A percentile compares a stretch with the other conserved stretches of the same genome.
phyloP scores from a whole-genome alignment of 2,888 invertebrate genomes.

The Ichneumon xanthorius region DNA sequence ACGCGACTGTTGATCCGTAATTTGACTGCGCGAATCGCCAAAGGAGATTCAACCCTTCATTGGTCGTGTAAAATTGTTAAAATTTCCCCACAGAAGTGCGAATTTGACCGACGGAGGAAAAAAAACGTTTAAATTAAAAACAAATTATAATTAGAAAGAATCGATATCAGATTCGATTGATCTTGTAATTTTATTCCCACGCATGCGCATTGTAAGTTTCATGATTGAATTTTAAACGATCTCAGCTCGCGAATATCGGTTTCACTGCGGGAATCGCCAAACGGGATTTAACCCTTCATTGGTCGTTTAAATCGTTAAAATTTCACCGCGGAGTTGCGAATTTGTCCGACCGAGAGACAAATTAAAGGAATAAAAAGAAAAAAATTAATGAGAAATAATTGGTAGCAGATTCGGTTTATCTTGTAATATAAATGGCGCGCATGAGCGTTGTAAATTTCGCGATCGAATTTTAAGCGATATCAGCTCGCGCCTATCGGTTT shows the following conservation, averaged over 20 bases:
- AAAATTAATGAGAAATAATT: too few relatives aligned
- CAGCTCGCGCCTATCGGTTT: background rate
- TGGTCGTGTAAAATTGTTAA: background rate
- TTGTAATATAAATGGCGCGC: background rate
- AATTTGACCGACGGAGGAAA: background rate
- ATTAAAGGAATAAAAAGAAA: background rate
- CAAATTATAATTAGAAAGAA: background rate
- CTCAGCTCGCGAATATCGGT: background rate
- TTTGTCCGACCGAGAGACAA: too few relatives aligned
- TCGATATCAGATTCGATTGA: background rate
- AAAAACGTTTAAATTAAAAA: background rate
- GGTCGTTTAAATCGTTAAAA: background rate
- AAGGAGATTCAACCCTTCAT: background rate
- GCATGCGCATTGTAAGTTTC: background rate
- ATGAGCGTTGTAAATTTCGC: background rate
- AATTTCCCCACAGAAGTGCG: background rate
- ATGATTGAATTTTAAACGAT: background rate
- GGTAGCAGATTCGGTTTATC: background rate
- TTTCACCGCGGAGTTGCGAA: background rate
- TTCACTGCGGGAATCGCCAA: constrained; percentile 17
- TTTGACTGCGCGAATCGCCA: constrained; percentile 27
- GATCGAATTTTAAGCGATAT: background rate
- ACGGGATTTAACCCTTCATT: background rate
- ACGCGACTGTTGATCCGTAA: constrained; percentile 59
- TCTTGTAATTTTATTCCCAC: background rate